Percentiles rank a stretch among this genome's conserved stretches.
Conservation (phyloP, 2,797 vertebrate species). For the Chrosomus eos region DNA sequence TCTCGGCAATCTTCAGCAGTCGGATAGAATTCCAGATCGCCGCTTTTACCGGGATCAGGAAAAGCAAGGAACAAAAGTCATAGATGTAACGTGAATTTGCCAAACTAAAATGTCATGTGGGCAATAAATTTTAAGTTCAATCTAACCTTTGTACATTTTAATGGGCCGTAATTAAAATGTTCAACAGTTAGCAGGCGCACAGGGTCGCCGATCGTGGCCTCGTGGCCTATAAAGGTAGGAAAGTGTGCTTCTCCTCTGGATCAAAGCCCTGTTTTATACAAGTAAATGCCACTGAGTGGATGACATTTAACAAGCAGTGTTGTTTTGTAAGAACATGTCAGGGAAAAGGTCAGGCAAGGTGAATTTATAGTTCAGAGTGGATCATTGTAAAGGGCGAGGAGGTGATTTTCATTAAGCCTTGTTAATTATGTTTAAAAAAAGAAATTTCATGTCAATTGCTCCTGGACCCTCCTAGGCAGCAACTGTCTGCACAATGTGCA, state of each 20-base stretch:
- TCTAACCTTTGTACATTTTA: conserved; percentile 46
- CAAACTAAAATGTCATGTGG: conserved; percentile 39
- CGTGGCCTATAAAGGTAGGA: conserved; percentile 23
- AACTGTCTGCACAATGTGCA: conserved; percentile 18
- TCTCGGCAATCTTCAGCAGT: background rate
- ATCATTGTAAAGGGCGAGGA: conserved; percentile 53
- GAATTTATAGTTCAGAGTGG: conserved; percentile 54
- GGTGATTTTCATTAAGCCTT: conserved; percentile 60
- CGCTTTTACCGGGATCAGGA: conserved; percentile 2
- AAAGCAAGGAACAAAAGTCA: conserved; percentile 26
- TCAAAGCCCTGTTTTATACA: conserved; percentile 62
- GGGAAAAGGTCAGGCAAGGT: conserved; percentile 56
- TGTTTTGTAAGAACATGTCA: conserved; percentile 55
- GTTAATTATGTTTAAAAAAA: conserved; percentile 58
- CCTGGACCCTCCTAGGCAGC: conserved; percentile 21
- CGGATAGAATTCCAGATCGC: conserved; percentile 16
- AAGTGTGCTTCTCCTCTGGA: conserved; percentile 37
- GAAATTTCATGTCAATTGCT: conserved; percentile 47
- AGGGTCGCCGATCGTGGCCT: conserved; percentile 18
- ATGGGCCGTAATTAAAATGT: conserved; percentile 47
- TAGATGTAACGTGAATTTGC: conserved; percentile 10
- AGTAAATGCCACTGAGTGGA: conserved; percentile 63
- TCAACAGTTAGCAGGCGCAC: conserved; percentile 25
- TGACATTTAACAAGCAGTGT: conserved; percentile 63
- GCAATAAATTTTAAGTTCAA: conserved; percentile 34